Evolutionary conservation across 2,888 invertebrate species (phyloP).

Genomic region (Priapulus caudatus): DNA sequence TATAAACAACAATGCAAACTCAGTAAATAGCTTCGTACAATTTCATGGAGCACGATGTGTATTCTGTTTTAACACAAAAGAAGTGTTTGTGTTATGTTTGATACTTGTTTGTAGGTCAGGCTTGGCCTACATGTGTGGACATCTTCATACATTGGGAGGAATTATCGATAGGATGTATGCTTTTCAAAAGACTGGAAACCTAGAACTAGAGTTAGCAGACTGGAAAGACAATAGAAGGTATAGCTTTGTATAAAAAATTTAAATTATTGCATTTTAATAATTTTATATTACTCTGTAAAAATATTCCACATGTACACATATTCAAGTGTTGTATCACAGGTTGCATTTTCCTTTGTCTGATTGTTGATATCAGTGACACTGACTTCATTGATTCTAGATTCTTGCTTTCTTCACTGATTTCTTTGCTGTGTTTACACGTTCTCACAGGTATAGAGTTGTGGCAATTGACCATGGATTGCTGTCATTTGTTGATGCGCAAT

Average conservation of each 20-base stretch:
- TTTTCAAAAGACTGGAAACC: constrained; percentile 61
- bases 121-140: constrained; percentile 73
- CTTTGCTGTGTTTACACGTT: not conserved
- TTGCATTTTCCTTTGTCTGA: not conserved
- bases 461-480: constrained; percentile 81
- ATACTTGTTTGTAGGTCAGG: constrained; percentile 39
- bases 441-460: constrained; percentile 57
- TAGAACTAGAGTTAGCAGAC: constrained; percentile 79
- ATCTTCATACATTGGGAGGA: constrained; percentile 71
- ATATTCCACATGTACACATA: too few species aligned
- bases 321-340: not conserved
- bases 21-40: too few species aligned
- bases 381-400: not conserved
- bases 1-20: too few species aligned
- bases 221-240: constrained; percentile 82
- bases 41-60: too few species aligned
- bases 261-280: too few species aligned
- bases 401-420: not conserved
- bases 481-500: constrained; percentile 64
- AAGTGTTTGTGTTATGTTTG: too few species aligned
- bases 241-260: constrained; percentile 7
- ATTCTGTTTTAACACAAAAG: too few species aligned
- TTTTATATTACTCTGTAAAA: too few species aligned
- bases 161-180: constrained; percentile 72
- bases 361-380: too few species aligned